These are phyloP conservation scores for Iguana delicatissima DNA, from an alignment of 2,797 vertebrate species.

Conservation along the genomic window DNA sequence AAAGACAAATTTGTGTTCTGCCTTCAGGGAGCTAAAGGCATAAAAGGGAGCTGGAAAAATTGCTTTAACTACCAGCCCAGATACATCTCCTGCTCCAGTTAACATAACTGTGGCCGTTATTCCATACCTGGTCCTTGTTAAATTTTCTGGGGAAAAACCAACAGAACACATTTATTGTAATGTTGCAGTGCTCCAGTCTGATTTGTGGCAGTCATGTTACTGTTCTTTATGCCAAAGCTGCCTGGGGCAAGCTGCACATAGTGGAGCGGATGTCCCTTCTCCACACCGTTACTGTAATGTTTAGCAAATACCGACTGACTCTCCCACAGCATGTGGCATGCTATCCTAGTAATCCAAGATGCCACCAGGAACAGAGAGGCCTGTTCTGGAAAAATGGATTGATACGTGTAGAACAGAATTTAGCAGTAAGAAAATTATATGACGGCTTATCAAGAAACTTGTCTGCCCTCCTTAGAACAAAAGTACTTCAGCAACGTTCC, in stretches of 20 bases:
- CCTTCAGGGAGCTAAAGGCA: slow-evolving; percentile 23
- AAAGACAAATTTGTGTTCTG: slow-evolving; percentile 42
- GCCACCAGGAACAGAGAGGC: background rate
- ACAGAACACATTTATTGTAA: slow-evolving; percentile 28
- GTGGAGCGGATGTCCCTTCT: background rate
- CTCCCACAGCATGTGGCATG: background rate
- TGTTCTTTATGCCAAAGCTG: background rate
- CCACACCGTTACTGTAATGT: too few species aligned
- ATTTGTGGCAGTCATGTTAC: background rate
- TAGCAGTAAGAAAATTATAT: background rate
- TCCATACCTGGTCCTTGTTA: slow-evolving; percentile 2
- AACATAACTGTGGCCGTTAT: slow-evolving; percentile 30
- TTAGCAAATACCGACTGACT: background rate
- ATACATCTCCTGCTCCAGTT: slow-evolving; percentile 5
- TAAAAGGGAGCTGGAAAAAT: slow-evolving; percentile 4
- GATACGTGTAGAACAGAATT: background rate
- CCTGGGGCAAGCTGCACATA: background rate
- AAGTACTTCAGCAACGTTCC: background rate
- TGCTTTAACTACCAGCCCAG: slow-evolving; percentile 13
- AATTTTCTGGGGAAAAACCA: slow-evolving; percentile 44
- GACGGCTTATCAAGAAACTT: background rate
- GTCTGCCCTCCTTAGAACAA: background rate
- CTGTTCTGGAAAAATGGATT: background rate
- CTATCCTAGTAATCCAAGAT: background rate
- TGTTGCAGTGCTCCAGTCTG: slow-evolving; percentile 8